Conservation (phyloP, 2,113 vertebrate species). For the Oxyruncus cristatus region DNA sequence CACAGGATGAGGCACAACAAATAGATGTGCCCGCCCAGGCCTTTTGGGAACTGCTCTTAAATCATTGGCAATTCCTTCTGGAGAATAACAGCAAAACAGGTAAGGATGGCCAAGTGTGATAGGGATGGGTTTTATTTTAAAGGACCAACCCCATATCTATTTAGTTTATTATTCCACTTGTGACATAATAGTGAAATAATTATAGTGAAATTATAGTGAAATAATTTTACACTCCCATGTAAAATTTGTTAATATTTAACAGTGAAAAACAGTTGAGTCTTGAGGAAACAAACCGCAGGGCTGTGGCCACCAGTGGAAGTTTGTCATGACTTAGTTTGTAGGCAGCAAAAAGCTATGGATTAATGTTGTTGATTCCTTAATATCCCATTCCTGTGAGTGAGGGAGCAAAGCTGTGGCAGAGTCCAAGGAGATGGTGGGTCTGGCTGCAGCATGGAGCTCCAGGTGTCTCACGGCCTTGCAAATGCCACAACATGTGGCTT, state of each 20-base stretch:
- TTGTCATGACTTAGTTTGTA: fast-evolving
- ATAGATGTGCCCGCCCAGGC: background rate
- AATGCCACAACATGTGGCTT: background rate
- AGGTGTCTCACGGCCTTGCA: background rate
- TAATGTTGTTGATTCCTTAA: background rate
- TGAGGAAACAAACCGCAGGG: background rate
- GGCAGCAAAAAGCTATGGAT: background rate
- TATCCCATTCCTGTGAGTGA: background rate
- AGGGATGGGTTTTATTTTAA: background rate
- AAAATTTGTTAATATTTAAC: background rate
- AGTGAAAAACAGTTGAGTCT: background rate
- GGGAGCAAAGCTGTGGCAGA: fast-evolving
- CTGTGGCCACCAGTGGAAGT: background rate
- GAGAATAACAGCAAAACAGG: background rate
- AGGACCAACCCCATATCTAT: background rate
- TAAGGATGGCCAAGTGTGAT: background rate
- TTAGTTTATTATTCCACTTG: background rate
- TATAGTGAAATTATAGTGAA: no score
- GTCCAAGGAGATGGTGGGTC: background rate
- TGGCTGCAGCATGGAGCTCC: background rate
- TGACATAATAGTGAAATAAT: no score
- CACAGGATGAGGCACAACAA: background rate
- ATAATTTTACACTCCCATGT: background rate
- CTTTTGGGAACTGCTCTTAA: background rate
- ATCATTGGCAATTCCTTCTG: background rate